Evolutionary conservation across 1,140 invertebrate genomes (phyloP).

Genomic region (Meloidogyne floridensis): DNA sequence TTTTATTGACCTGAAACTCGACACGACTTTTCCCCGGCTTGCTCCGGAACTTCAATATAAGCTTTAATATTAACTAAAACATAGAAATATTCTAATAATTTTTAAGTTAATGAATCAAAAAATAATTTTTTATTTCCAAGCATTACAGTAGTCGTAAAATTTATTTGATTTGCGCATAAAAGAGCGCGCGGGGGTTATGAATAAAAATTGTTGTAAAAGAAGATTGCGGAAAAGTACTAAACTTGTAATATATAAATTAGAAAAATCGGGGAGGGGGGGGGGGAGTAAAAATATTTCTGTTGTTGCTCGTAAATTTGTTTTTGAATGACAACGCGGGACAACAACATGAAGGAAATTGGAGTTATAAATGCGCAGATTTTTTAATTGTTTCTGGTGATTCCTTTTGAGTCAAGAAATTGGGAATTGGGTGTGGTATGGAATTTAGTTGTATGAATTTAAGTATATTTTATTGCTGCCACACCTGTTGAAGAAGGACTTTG

Average conservation of each 20-base stretch:
- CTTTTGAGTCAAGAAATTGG: too few relatives aligned
- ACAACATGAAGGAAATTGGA: not conserved
- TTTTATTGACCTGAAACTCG: too few relatives aligned
- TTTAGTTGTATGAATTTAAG: too few relatives aligned
- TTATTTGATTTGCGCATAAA: not conserved
- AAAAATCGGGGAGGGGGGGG: not conserved
- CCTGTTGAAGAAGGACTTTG: too few relatives aligned
- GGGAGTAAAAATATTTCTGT: not conserved
- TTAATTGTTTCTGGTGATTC: too few relatives aligned
- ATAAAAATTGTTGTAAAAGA: not conserved
- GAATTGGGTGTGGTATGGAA: too few relatives aligned
- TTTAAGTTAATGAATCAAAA: not conserved
- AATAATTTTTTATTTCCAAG: not conserved
- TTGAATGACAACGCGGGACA: slow-evolving; percentile 5
- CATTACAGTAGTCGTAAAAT: not conserved
- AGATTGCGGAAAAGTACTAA: not conserved
- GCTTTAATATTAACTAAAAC: too few relatives aligned
- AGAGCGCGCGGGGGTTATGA: not conserved
- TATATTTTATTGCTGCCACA: too few relatives aligned
- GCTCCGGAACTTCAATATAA: too few relatives aligned
- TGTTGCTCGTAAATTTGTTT: not conserved
- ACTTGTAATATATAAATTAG: not conserved
- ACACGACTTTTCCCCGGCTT: too few relatives aligned
- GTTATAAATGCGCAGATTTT: not conserved
- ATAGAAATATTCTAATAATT: too few relatives aligned